Evolutionary conservation across 2,888 invertebrate genomes (phyloP), one percentile per base, ranked within the genome.

Genomic region (Heliconius ethilla): DNA sequence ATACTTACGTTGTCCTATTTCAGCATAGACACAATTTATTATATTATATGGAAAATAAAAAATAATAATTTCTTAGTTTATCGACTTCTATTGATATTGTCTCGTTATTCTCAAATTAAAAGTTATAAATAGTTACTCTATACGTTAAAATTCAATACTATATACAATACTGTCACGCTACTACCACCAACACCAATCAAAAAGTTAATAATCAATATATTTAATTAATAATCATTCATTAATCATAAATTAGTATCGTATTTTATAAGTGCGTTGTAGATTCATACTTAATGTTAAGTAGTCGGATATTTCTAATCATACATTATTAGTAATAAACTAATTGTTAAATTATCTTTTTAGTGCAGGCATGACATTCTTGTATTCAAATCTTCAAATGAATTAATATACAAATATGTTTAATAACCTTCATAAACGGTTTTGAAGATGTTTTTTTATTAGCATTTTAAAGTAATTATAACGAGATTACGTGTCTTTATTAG

Each of bases 221-320:
- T n/a, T n/a, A 3, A 59, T n/a, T 0, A n/a, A 59, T 51, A 45
- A 45, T 45, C 11, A 11, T 27, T 70, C 40, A 74, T 76, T 74
- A 76, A 74, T 79, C 65, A 76, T 22, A 63, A 59, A 10, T 22
- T 22, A 22, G n/a, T 55, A 22, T 59, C 59, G 81, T 82, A 83
- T 81, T 83, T 85, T 83, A 83, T 83, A 81, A 80, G 4, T 29
- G 33, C 9, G 11, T n/a, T 59, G n/a, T n/a, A 59, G 22, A n/a
- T 33, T 22, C 9, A 66, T 33, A 33, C 10, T 33, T 2, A 45
- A 15, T 45, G 15, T 15, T 45, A 45, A 45, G 45, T 45, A 45
- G 45, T 45, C 4, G 45, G 15, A 15, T 45, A 45, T 45, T 45
- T 45, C 45, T 45, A 45, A 45, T 45, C 15, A 15, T 15, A 15